Percentiles rank a stretch among this genome's conserved stretches.
Conservation (phyloP, 2,888 invertebrate species). For the Harpalus rubripes region DNA sequence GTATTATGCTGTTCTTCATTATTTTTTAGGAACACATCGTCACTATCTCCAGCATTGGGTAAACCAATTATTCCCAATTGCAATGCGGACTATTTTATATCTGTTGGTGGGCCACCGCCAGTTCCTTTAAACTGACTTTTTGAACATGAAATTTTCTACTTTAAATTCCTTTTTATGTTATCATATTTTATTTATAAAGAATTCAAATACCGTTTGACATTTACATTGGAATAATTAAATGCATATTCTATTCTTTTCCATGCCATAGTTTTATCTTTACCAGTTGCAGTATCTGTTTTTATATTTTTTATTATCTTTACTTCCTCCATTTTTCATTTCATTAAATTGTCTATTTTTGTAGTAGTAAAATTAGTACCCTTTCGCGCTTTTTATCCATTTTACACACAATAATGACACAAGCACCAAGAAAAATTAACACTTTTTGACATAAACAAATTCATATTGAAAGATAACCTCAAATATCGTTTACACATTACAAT, state of each 20-base stretch:
- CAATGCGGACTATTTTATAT: not conserved
- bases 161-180: too few relatives aligned
- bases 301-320: too few relatives aligned
- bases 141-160: too few relatives aligned
- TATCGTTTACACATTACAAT: not conserved
- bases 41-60: too few relatives aligned
- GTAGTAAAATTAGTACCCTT: not conserved
- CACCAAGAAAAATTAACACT: not conserved
- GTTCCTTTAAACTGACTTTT: too few relatives aligned
- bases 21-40: not conserved
- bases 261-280: too few relatives aligned
- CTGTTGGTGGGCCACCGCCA: not conserved
- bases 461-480: not conserved
- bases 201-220: too few relatives aligned
- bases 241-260: not conserved
- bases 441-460: not conserved
- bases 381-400: too few relatives aligned
- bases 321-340: not conserved
- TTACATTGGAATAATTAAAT: too few relatives aligned
- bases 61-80: not conserved
- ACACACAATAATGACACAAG: too few relatives aligned
- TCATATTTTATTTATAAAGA: too few relatives aligned
- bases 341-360: not conserved
- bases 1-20: not conserved
- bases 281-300: too few relatives aligned